Base-by-base conservation (phyloP, 2,797 vertebrate genomes). In the Chrysocyon brachyurus region DNA sequence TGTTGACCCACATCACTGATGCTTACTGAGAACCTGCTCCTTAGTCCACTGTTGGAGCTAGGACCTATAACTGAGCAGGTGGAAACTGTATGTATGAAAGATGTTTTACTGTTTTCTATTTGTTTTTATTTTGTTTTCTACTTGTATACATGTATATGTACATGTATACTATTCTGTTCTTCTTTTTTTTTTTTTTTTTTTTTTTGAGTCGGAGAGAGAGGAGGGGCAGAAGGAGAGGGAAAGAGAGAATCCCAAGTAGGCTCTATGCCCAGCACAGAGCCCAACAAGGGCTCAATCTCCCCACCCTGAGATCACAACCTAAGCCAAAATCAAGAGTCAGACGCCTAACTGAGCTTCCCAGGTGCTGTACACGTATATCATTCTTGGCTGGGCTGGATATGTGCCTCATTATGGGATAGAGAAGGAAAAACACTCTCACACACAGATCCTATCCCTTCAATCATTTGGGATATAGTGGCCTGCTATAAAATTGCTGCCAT, bases 31-130 rank as follows among this genome's bases (percentile, higher is more conserved):
- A 91, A 77, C 31, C 36, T 87, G 36, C 28, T 86, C 46, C 59
- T 94, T 93, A 94, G 87, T 70, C 54, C 33, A 88, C 79, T 26
- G 4, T 92, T 72, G 92, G 66, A 95, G 36, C 91, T 90, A 75
- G 16, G 22, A 70, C 87, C 68, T 90, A 92, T 33, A 72, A 83
- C 19, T 82, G 68, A 94, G 63, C 24, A 85, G 33, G 24, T 75
- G 49, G 49, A 81, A 83, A 89, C 12, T 56, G 21, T 21, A 81
- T 49, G 24, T 31, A 85, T 31, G 19, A 85, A 95, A 85, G 64
- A 75, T 49, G 11, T 75, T 49, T 75, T 28, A 46, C 40, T 49
- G 14, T 75, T 75, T 75, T 75, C 24, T 79, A 79, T 11, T 22
- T 92, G 21, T 59, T 95, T 93, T 91, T n/a, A 84, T n/a, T 91